phyloP scores from a whole-genome alignment of 2,888 invertebrate genomes.

The Conomelus anceps region DNA sequence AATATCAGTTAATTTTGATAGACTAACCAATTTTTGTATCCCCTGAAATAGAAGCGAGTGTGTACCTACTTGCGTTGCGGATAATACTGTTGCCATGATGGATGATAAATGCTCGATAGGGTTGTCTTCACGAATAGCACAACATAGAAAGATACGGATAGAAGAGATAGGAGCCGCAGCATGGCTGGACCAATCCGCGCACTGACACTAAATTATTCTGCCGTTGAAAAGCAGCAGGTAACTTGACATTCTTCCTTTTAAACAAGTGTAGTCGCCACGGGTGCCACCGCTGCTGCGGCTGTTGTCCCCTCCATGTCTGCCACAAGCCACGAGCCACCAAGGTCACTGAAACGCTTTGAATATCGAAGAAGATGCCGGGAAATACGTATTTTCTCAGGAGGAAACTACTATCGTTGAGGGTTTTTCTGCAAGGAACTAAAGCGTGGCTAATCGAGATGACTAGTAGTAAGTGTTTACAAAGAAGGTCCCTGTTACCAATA shows the following conservation, averaged over 20 bases:
- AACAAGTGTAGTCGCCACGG: not conserved
- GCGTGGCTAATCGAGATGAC: not conserved
- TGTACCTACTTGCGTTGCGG: constrained; percentile 19
- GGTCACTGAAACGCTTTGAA: not conserved
- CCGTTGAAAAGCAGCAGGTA: not conserved
- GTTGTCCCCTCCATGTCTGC: not conserved
- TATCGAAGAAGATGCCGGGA: not conserved
- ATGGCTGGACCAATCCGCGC: not conserved
- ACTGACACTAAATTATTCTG: not conserved
- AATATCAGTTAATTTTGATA: too few relatives aligned
- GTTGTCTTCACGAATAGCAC: not conserved
- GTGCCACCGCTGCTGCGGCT: not conserved
- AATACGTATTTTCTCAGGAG: not conserved
- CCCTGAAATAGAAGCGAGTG: not conserved
- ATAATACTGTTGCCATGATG: constrained; percentile 21
- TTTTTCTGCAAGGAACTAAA: not conserved
- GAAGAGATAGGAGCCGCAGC: not conserved
- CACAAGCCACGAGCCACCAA: not conserved
- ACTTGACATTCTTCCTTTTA: not conserved
- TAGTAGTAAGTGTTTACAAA: not conserved
- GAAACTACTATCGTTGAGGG: not conserved
- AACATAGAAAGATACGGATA: not conserved
- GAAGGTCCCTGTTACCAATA: not conserved
- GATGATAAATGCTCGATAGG: constrained; percentile 1
- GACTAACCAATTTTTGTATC: too few relatives aligned